These are phyloP conservation scores for Poeciliopsis paucimaculata DNA, from an alignment of 2,797 vertebrate species.

Conservation along the genomic window DNA sequence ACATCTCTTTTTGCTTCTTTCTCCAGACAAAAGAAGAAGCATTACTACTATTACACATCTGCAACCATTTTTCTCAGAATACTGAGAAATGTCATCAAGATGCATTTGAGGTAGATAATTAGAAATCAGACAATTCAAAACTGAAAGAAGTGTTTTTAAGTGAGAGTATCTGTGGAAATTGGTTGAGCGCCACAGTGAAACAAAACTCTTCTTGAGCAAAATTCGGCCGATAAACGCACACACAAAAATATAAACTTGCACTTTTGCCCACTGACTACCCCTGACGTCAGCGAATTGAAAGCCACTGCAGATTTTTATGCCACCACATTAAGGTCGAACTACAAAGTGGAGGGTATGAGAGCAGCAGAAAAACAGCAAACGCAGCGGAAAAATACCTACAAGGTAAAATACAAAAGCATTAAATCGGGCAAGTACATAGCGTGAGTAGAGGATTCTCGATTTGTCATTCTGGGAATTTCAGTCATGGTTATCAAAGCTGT, in stretches of 20 bases:
- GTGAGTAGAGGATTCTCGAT: constrained; percentile 46
- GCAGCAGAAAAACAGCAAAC: constrained; percentile 15
- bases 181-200: not conserved
- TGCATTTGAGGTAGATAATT: not conserved
- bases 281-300: constrained; percentile 32
- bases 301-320: constrained; percentile 39
- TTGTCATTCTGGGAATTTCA: constrained; percentile 56
- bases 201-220: not conserved
- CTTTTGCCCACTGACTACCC: not conserved
- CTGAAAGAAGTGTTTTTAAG: not conserved
- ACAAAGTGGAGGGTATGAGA: constrained; percentile 12
- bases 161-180: not conserved
- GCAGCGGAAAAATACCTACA: constrained; percentile 46
- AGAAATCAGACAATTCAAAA: not conserved
- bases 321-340: constrained; percentile 59
- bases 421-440: constrained; percentile 63
- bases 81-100: not conserved
- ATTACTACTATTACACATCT: not conserved
- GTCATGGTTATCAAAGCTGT: constrained; percentile 48
- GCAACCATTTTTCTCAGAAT: not conserved
- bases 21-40: constrained; percentile 14
- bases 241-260: not conserved
- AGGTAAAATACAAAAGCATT: constrained; percentile 37
- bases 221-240: not conserved
- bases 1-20: constrained; percentile 13